Evolutionary conservation across 2,888 invertebrate species (phyloP).

Genomic region (Drosophila infuscata): DNA sequence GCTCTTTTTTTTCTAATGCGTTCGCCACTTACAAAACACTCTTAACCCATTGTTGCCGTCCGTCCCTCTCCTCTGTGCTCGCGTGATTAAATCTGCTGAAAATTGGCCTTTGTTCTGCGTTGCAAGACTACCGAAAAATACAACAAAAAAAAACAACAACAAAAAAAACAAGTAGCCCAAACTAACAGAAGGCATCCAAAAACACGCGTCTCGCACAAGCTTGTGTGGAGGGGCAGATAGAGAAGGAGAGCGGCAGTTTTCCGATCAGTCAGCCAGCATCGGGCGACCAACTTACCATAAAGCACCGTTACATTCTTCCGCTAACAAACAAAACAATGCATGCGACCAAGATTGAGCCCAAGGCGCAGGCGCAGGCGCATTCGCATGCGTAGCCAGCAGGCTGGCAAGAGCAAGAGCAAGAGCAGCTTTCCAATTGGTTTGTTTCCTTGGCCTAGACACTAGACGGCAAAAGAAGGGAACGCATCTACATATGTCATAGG

Average conservation of each 20-base stretch:
- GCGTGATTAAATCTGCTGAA: conserved; percentile 79
- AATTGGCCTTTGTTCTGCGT: conserved; percentile 77
- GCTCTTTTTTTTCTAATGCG: conserved; percentile 65
- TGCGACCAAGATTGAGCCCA: conserved; percentile 54
- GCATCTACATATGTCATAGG: conserved; percentile 30
- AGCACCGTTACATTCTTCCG: conserved; percentile 79
- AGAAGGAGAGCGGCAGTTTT: conserved; percentile 6
- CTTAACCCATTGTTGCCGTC: conserved; percentile 73
- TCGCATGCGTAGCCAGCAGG: conserved; percentile 61
- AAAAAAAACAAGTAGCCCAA: conserved; percentile 14
- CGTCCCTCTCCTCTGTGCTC: conserved; percentile 35
- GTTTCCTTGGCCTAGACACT: conserved; percentile 49
- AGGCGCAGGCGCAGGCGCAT: conserved; percentile 23
- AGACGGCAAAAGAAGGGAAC: conserved; percentile 33
- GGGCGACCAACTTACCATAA: conserved; percentile 76
- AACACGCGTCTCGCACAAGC: conserved; percentile 45
- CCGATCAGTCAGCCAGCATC: conserved; percentile 51
- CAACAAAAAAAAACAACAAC: conserved; percentile 6
- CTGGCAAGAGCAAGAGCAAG: conserved; percentile 26
- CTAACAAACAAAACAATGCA: conserved; percentile 72
- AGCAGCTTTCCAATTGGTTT: conserved; percentile 55
- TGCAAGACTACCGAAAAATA: conserved; percentile 49
- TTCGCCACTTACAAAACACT: conserved; percentile 68
- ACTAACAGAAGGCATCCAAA: conserved; percentile 19
- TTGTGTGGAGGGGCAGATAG: background rate